Evolutionary conservation across 2,797 vertebrate genomes (phyloP).

Genomic region (Ambastaia sidthimunki): DNA sequence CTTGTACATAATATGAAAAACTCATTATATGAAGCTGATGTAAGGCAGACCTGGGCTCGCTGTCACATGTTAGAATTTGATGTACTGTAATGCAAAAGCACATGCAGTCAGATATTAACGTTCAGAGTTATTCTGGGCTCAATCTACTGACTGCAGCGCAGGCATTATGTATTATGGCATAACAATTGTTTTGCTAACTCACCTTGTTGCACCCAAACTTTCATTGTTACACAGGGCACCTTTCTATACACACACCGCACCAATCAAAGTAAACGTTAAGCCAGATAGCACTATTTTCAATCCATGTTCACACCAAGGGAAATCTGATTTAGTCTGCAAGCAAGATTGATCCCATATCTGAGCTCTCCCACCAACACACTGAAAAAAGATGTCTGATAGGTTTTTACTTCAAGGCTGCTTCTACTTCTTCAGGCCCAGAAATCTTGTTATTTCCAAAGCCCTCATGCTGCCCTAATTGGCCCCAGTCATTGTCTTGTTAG

Average conservation of each 20-base stretch:
- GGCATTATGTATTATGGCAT: neutral
- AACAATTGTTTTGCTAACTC: neutral
- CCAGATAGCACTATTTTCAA: conserved; percentile 72
- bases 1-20: neutral
- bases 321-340: conserved; percentile 73
- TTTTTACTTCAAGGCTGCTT: conserved; percentile 70
- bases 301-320: conserved; percentile 71
- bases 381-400: conserved; percentile 67
- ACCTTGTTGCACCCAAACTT: neutral
- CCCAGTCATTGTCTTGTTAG: conserved; percentile 82
- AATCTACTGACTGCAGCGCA: neutral
- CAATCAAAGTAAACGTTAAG: conserved; percentile 56
- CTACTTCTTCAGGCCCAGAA: conserved; percentile 68
- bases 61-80: neutral
- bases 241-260: neutral
- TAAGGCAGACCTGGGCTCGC: neutral
- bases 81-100: neutral
- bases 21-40: neutral
- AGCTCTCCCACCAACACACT: conserved; percentile 70
- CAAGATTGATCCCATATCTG: conserved; percentile 73
- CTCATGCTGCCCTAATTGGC: conserved; percentile 78
- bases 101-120: neutral
- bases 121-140: neutral
- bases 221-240: neutral
- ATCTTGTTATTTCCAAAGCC: conserved; percentile 76